Base-by-base conservation (phyloP, 2,113 vertebrate species). In the Bungarus multicinctus region DNA sequence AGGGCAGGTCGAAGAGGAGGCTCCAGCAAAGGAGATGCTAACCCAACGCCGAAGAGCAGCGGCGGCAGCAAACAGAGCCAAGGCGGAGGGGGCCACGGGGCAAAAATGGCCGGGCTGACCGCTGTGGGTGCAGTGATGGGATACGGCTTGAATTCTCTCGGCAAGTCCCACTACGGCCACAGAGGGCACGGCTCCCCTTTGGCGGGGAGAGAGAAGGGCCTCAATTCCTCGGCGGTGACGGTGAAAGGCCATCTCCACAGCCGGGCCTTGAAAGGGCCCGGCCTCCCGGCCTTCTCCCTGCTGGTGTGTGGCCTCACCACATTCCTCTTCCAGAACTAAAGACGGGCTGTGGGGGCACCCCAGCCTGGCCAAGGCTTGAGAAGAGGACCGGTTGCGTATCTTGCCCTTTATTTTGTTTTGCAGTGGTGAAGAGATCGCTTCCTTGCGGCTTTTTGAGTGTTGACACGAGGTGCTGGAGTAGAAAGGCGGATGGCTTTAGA, bases 51-150 rank as follows among this genome's bases (percentile, higher is more conserved):
- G 64, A 96, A 96, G 22, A 60, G 39, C 97, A 97, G 92, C 96
- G 94, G 92, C 96, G 94, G 55, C 52, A n/a, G 43, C 8, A 50
- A 69, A 55, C 53, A 89, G 22, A 57, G 85, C 2, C 60, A 53
- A 94, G 92, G 91, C 57, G 4, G 97, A 94, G 52, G 96, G 50
- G 25, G 97, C 94, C 85, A 96, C 89, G 87, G 98, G 91, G 64
- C 94, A 16, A 98, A 97, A 91, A 3, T 98, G 64, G 98, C 98
- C 0, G 98, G 98, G 18, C 97, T 98, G 0, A 98, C 97, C 2
- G 30, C 98, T 6, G 97, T 97, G 6, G 98, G 98, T 86, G 94
- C 98, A 0, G 95, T 98, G 89, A 20, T 98, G 0, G 98, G 98
- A 0, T 98, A 97, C 2, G 97, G 97, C 11, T 94, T 98, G 88